Evolutionary conservation across 2,888 invertebrate species (phyloP).

Genomic region (Sphecodes monilicornis): DNA sequence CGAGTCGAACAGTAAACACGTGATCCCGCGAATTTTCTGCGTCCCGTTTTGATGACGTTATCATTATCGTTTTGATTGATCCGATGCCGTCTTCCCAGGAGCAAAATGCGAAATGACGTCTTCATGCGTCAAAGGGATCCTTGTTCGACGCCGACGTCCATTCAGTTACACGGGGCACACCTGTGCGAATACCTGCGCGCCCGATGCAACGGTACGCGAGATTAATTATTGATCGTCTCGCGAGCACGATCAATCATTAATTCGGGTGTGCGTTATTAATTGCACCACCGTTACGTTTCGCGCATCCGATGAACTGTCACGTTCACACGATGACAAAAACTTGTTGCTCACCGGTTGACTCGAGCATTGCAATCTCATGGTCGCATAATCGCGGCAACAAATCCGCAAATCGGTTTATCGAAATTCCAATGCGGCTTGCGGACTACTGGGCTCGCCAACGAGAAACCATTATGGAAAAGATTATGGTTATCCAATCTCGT

Average conservation of each 20-base stretch:
- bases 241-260: conserved; percentile 47
- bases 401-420: neutral
- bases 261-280: conserved; percentile 62
- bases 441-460: neutral
- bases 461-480: neutral
- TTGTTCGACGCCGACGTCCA: neutral
- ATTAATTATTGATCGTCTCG: conserved; percentile 59
- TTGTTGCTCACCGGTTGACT: neutral
- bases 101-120: neutral
- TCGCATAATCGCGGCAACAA: conserved; percentile 7
- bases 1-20: neutral
- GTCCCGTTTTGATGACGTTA: neutral
- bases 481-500: neutral
- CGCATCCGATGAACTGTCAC: conserved; percentile 15
- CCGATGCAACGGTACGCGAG: conserved; percentile 41
- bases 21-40: neutral
- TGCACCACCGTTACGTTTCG: conserved; percentile 17
- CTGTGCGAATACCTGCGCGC: conserved; percentile 46
- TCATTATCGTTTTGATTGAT: neutral
- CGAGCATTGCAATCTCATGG: neutral
- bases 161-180: conserved; percentile 13
- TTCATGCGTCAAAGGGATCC: neutral
- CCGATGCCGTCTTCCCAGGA: neutral
- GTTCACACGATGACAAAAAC: neutral
- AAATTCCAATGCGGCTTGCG: neutral